Conservation (phyloP, 2,888 invertebrate genomes). For the Quadriops clusia region DNA sequence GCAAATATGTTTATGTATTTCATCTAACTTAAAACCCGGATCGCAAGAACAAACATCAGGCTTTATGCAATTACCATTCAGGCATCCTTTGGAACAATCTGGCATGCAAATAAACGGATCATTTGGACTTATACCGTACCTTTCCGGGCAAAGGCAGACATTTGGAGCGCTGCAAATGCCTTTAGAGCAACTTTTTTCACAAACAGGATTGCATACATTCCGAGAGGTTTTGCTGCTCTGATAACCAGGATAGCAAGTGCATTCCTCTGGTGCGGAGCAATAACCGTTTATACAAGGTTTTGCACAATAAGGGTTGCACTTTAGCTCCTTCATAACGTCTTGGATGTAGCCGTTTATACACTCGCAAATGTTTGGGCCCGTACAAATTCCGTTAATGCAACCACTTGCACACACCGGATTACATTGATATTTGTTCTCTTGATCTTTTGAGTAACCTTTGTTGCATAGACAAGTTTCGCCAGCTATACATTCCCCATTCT, state of each 20-base stretch:
- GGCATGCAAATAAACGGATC: conserved; percentile 13
- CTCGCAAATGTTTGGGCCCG: conserved; percentile 7
- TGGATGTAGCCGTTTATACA: conserved; percentile 8
- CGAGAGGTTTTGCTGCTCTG: too few species aligned
- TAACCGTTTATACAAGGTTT: conserved; percentile 4
- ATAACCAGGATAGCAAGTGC: conserved; percentile 2
- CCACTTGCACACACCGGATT: conserved; percentile 11
- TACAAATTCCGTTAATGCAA: too few species aligned
- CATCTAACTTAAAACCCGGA: conserved; percentile 8
- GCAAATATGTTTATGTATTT: conserved; percentile 17
- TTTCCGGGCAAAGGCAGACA: conserved; percentile 5
- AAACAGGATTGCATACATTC: conserved; percentile 3
- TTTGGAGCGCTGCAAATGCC: conserved; percentile 2
- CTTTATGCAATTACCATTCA: conserved; percentile 10
- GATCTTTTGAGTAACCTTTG: conserved; percentile 6
- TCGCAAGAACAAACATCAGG: conserved; percentile 6
- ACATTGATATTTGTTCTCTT: conserved; percentile 7
- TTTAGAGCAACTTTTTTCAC: neutral
- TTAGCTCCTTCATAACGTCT: conserved; percentile 8
- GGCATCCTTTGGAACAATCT: conserved; percentile 9
- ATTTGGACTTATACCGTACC: conserved; percentile 3
- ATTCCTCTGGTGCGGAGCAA: conserved; percentile 3
- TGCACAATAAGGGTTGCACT: too few species aligned
- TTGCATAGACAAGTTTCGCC: conserved; percentile 4
- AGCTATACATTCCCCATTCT: too few species aligned